Base-by-base conservation (phyloP, 2,113 vertebrate genomes). In the Mesitornis unicolor region DNA sequence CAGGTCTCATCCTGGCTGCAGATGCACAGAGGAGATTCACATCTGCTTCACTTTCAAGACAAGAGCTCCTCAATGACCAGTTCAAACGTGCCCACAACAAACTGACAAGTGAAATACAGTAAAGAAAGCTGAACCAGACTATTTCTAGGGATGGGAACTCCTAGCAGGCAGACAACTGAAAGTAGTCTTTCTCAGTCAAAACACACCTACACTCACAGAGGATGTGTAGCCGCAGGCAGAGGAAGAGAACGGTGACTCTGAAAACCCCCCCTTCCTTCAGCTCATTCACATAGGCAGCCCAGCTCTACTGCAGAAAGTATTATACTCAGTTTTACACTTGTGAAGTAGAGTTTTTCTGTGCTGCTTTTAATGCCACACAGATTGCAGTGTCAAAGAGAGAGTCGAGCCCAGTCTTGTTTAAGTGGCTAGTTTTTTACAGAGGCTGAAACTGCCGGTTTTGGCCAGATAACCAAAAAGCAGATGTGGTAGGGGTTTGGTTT, bases 231-330 rank as follows among this genome's bases (percentile, higher is more conserved):
- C 43, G 8, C 2, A 0, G 14, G 8, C 11, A 40, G 50, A 29
- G 38, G 61, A 69, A 80, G 22, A 19, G 43, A 12, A 8, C 0
- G 2, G 16, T n/a, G 36, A 6, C 16, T 18, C 35, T 48, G 69
- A 43, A 79, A 53, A 3, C 11, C 2, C 3, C 35, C 2, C 0
- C 12, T 54, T 38, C 21, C 43, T 47, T 48, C 0, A 0, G 24
- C 36, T 88, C 48, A 3, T 31, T 33, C 29, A 1, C 7, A 11
- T 0, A 33, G 29, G 14, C 33, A 47, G 38, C 25, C 4, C 29
- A 36, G 5, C 40, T 26, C 51, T 40, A 4, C 0, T 35, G 47
- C 15, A 93, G 24, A 48, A 45, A 29, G 20, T 26, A 63, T 31
- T 40, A 7, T 3, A 26, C 3, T 57, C 40, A 20, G 28, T 19